Evolutionary conservation across 2,888 invertebrate species (phyloP).

Genomic region (Scrobipalpa costella): DNA sequence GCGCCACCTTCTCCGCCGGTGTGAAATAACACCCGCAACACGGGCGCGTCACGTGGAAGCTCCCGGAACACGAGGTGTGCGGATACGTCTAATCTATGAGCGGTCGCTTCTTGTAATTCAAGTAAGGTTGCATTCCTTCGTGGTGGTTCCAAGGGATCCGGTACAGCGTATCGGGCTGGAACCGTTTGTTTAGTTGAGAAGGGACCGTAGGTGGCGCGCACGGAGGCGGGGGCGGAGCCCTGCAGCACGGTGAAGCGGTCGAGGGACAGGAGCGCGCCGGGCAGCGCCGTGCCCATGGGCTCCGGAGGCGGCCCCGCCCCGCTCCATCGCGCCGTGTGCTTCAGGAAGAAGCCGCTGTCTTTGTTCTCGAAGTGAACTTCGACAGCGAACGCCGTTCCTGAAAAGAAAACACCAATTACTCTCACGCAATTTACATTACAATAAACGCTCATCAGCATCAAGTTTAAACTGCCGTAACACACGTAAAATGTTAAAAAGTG

Average conservation of each 20-base stretch:
- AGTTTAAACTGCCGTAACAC: constrained; percentile 48
- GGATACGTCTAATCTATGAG: constrained; percentile 93
- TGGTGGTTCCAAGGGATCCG: constrained; percentile 88
- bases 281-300: constrained; percentile 72
- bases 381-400: constrained; percentile 87
- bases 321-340: constrained; percentile 89
- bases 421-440: constrained; percentile 49
- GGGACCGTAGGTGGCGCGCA: constrained; percentile 95
- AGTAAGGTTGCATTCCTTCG: constrained; percentile 80
- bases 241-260: constrained; percentile 96
- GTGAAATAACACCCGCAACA: constrained; percentile 95
- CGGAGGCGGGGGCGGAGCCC: constrained; percentile 93
- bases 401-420: constrained; percentile 57
- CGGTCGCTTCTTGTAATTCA: constrained; percentile 83
- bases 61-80: constrained; percentile 95
- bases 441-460: no score
- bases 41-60: constrained; percentile 93
- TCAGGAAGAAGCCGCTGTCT: constrained; percentile 94
- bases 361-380: constrained; percentile 96
- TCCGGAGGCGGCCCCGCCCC: constrained; percentile 76
- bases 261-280: constrained; percentile 88
- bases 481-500: constrained; percentile 62
- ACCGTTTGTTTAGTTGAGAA: constrained; percentile 97
- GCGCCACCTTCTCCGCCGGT: constrained; percentile 93
- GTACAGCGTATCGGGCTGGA: constrained; percentile 93